Percentiles rank a stretch among this genome's conserved stretches.
Conservation (phyloP, 2,888 invertebrate genomes). For the Dolichopus griseipennis region DNA sequence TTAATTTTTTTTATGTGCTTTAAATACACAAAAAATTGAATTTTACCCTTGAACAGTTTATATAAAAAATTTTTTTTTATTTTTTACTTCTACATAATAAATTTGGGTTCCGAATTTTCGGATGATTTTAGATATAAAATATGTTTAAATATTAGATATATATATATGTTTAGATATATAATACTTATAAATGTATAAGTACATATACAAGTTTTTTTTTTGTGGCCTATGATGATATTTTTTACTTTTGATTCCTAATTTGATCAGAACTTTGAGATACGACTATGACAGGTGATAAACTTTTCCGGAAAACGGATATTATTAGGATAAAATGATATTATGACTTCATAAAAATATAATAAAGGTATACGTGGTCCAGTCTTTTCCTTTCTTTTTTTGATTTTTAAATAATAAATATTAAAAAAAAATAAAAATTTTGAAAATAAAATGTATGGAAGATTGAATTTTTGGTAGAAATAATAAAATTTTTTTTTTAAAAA, state of each 20-base stretch:
- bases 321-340: neutral
- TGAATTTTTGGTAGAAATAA: too few species aligned
- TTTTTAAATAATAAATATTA: too few species aligned
- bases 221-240: neutral
- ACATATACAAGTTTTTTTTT: too few species aligned
- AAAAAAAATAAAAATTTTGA: too few species aligned
- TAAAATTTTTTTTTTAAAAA: too few species aligned
- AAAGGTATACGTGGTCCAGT: neutral
- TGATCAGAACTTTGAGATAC: neutral
- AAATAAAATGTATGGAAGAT: too few species aligned
- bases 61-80: neutral
- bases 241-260: neutral
- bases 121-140: neutral
- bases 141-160: too few species aligned
- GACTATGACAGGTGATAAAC: neutral
- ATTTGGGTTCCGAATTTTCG: neutral
- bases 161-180: too few species aligned
- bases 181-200: too few species aligned
- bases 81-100: neutral
- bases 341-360: neutral
- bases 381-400: too few species aligned
- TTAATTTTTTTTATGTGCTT: neutral
- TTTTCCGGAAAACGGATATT: conserved; percentile 1
- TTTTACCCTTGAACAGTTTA: neutral
- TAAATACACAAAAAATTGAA: neutral